Evolutionary conservation across 2,888 invertebrate genomes (phyloP).

Genomic region (Strigamia crassipes): DNA sequence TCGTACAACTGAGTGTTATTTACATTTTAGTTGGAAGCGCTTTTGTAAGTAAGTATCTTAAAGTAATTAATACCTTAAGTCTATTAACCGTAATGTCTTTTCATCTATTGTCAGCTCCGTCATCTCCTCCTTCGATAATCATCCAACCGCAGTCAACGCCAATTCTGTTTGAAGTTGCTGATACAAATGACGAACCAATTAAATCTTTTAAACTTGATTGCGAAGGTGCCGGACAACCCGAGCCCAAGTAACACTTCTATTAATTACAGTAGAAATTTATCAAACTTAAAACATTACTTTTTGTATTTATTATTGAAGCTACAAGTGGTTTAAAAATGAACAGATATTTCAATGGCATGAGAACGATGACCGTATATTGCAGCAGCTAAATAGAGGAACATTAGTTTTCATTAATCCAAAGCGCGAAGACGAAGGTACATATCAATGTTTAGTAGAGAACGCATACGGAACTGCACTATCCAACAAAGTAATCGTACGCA

Average conservation of each 20-base stretch:
- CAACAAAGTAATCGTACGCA: constrained; percentile 90
- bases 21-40: not conserved
- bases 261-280: too few species aligned
- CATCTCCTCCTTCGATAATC: constrained; percentile 86
- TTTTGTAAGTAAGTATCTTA: not conserved
- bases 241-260: constrained; percentile 75
- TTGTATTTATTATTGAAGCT: constrained; percentile 57
- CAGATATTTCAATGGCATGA: constrained; percentile 89
- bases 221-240: constrained; percentile 93
- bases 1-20: not conserved
- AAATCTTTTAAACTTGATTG: constrained; percentile 95
- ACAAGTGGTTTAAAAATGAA: constrained; percentile 92
- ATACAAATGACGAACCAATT: constrained; percentile 78
- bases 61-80: too few species aligned
- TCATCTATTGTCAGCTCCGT: constrained; percentile 57
- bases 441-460: constrained; percentile 93
- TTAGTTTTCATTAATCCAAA: constrained; percentile 85
- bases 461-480: constrained; percentile 92
- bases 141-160: constrained; percentile 92
- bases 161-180: constrained; percentile 85
- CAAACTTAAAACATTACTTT: not conserved
- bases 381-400: constrained; percentile 91
- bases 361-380: constrained; percentile 91
- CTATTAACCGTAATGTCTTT: not conserved
- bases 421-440: constrained; percentile 85